Conservation (phyloP, 2,797 vertebrate genomes). For the Gymnoscopelus braueri region DNA sequence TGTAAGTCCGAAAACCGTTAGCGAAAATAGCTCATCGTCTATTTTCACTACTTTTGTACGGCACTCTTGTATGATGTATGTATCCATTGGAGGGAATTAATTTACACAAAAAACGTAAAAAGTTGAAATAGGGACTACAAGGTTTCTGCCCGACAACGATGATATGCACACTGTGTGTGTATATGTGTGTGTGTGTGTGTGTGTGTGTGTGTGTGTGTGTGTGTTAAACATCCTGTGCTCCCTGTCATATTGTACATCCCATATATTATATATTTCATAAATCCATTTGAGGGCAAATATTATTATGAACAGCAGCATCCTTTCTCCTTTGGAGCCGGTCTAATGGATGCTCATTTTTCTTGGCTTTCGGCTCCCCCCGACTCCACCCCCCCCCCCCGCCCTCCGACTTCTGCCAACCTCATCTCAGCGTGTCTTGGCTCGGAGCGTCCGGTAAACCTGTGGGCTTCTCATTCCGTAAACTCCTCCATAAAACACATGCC, state of each 20-base stretch:
- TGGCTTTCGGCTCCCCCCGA: slow-evolving; percentile 1
- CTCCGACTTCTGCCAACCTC: slow-evolving; percentile 32
- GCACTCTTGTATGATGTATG: no score
- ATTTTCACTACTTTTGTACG: no score
- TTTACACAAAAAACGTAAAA: no score
- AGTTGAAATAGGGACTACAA: no score
- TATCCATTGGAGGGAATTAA: no score
- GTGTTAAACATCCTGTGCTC: slow-evolving; percentile 2
- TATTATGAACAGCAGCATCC: not conserved
- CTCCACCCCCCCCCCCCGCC: slow-evolving; percentile 11
- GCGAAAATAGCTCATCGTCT: no score
- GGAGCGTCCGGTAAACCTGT: slow-evolving; percentile 13
- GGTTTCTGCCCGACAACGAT: no score
- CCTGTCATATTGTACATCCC: slow-evolving; percentile 6
- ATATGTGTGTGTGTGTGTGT: no score
- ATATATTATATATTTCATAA: slow-evolving; percentile 30
- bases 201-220: no score
- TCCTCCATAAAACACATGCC: slow-evolving; percentile 8
- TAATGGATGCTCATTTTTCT: slow-evolving; percentile 17
- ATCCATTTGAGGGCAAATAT: slow-evolving; percentile 10
- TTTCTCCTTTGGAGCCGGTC: not conserved
- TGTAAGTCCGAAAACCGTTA: no score
- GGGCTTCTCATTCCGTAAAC: slow-evolving; percentile 36
- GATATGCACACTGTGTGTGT: no score
- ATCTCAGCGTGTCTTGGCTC: slow-evolving; percentile 6